These are phyloP conservation scores for Orthosia incerta DNA, from an alignment of 2,888 invertebrate genomes.

Conservation along the genomic window DNA sequence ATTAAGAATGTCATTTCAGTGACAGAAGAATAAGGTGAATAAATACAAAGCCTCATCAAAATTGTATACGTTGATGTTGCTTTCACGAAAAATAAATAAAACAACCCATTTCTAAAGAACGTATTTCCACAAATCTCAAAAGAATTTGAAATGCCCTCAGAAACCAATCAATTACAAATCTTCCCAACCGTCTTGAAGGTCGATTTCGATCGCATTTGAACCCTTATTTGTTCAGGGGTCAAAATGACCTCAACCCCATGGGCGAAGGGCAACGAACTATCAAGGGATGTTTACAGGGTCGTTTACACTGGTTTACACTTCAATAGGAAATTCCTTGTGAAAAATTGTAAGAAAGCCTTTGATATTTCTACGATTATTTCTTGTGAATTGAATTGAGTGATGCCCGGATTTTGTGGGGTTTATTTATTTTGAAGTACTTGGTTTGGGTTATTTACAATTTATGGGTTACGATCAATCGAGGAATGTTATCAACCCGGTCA, in stretches of 20 bases:
- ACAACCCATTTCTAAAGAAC: too few species aligned
- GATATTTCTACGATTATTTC: background rate
- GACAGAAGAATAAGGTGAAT: too few species aligned
- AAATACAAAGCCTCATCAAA: too few species aligned
- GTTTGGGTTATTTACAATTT: background rate
- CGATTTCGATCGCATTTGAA: slow-evolving; percentile 26
- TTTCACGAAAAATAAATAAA: too few species aligned
- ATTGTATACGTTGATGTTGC: too few species aligned
- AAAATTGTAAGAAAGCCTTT: background rate
- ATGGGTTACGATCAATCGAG: background rate
- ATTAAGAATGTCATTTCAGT: too few species aligned
- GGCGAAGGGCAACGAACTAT: slow-evolving; percentile 33
- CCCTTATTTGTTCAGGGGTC: slow-evolving; percentile 50
- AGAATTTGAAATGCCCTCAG: background rate
- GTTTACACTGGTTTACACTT: slow-evolving; percentile 9
- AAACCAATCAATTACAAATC: slow-evolving; percentile 22
- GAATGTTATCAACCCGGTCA: background rate
- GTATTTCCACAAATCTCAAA: background rate
- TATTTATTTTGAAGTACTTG: slow-evolving; percentile 18
- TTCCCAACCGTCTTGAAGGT: slow-evolving; percentile 15
- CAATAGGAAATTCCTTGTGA: slow-evolving; percentile 13
- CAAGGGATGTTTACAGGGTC: slow-evolving; percentile 22
- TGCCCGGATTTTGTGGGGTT: background rate
- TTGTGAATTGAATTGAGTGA: background rate
- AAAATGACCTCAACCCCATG: slow-evolving; percentile 37